phyloP scores from a whole-genome alignment of 2,113 vertebrate genomes.

The Balaeniceps rex region DNA sequence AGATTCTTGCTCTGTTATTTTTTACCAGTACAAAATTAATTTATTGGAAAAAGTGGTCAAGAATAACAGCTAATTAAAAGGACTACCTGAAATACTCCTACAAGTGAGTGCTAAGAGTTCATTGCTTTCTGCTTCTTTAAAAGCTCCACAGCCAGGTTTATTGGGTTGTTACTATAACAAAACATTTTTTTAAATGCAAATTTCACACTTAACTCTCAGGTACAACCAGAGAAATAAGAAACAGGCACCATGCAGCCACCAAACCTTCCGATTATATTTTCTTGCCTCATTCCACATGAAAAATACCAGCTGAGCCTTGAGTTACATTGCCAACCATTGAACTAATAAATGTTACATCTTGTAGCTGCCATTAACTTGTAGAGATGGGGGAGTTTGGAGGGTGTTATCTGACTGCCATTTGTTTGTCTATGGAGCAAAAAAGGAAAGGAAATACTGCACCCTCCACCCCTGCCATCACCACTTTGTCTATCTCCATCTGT shows the following conservation, averaged over 20 bases:
- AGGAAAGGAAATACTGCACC: background rate
- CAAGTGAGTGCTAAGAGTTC: background rate
- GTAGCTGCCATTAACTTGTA: background rate
- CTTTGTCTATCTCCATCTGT: background rate
- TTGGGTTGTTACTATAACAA: background rate
- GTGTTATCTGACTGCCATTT: background rate
- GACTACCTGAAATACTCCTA: background rate
- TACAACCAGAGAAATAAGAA: background rate
- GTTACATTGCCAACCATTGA: background rate
- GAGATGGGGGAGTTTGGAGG: background rate
- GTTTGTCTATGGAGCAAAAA: background rate
- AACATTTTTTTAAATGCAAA: background rate
- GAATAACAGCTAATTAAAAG: background rate
- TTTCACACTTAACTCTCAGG: background rate
- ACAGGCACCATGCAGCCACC: background rate
- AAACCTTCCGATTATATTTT: background rate
- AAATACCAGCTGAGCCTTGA: background rate
- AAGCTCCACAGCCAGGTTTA: background rate
- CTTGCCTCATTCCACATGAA: background rate
- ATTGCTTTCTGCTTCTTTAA: background rate
- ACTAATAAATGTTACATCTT: background rate
- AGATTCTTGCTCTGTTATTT: background rate
- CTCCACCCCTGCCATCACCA: background rate
- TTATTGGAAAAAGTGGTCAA: background rate
- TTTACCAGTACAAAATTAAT: background rate